Conservation (phyloP, 2,113 vertebrate species). For the Corythoichthys haematopterus region DNA sequence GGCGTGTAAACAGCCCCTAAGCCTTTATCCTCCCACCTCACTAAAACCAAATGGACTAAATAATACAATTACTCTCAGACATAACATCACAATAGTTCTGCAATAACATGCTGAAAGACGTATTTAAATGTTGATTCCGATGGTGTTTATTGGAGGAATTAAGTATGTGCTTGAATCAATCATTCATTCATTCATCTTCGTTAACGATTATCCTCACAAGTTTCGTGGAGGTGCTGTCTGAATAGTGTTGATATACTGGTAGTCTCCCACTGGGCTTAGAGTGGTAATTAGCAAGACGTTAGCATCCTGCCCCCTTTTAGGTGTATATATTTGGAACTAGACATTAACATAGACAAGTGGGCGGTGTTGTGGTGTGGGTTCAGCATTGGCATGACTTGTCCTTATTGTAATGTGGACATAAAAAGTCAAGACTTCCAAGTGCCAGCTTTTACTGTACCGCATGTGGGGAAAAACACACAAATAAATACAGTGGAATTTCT, state of each 20-base stretch:
- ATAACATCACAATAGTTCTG: no score
- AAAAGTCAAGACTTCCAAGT: background rate
- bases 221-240: constrained; percentile 17
- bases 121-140: no score
- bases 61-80: no score
- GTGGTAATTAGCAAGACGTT: constrained; percentile 45
- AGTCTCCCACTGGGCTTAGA: constrained; percentile 21
- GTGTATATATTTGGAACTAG: background rate
- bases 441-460: background rate
- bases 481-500: background rate
- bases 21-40: no score
- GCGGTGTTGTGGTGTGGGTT: background rate
- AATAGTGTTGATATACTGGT: constrained; percentile 19
- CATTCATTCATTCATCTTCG: no score
- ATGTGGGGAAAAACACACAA: background rate
- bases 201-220: no score
- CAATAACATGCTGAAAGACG: no score
- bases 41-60: no score
- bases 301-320: background rate
- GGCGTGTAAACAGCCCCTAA: no score
- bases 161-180: no score
- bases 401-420: background rate
- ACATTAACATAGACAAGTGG: background rate
- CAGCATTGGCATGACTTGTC: background rate
- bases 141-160: no score